Conservation (phyloP, 2,113 vertebrate genomes). For the Phocoena phocoena region DNA sequence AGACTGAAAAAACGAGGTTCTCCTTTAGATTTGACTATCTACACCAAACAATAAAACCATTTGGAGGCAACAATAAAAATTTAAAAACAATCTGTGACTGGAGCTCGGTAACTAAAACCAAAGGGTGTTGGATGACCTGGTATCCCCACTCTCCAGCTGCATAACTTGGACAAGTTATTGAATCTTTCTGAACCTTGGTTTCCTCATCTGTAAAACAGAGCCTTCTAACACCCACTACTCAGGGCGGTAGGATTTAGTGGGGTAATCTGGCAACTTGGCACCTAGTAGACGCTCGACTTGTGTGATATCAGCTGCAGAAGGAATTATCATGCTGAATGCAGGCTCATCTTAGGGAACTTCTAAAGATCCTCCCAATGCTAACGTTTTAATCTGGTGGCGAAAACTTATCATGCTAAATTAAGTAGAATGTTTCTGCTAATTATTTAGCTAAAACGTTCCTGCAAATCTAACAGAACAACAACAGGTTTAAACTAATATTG, state of each 20-base stretch:
- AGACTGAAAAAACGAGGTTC: background rate
- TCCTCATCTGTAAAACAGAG: background rate
- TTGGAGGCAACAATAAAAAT: background rate
- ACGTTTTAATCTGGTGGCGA: background rate
- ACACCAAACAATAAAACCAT: background rate
- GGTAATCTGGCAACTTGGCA: background rate
- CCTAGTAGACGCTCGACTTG: background rate
- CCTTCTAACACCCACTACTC: background rate
- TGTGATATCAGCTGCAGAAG: background rate
- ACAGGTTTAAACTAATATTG: background rate
- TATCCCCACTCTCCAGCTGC: background rate
- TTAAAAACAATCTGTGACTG: background rate
- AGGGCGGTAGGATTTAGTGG: background rate
- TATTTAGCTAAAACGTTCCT: background rate
- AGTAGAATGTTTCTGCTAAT: background rate
- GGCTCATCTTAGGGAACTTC: background rate
- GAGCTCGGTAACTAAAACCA: background rate
- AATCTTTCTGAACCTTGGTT: background rate
- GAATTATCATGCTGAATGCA: accelerated
- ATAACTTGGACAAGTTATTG: background rate
- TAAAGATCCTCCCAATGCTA: background rate
- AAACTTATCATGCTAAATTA: background rate
- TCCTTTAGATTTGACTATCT: background rate
- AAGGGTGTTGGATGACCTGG: background rate
- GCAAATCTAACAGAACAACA: background rate